phyloP scores from a whole-genome alignment of 1,140 invertebrate genomes.

The Heterodera carotae region DNA sequence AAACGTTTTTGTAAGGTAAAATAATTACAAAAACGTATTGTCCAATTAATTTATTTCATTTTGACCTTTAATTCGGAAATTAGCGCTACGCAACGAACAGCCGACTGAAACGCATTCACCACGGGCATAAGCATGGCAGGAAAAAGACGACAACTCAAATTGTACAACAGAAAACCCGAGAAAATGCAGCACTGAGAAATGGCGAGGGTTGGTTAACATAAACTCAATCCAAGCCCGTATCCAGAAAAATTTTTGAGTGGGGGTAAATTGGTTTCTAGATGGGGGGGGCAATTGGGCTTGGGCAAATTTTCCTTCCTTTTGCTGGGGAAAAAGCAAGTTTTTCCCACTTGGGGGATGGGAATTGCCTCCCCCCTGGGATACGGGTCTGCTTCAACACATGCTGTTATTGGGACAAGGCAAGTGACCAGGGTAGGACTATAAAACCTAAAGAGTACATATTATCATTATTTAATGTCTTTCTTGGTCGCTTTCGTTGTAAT shows the following conservation, averaged over 20 bases:
- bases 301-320: no score
- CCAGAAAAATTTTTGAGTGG: no score
- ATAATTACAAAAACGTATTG: not conserved
- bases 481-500: not conserved
- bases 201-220: not conserved
- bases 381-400: no score
- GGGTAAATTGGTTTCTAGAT: no score
- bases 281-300: no score
- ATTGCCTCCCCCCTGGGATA: no score
- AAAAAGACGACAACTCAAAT: not conserved
- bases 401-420: no score
- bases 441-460: constrained; percentile 14
- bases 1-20: constrained; percentile 47
- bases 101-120: constrained; percentile 41
- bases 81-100: constrained; percentile 37
- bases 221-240: no score
- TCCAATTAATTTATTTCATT: no score
- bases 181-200: constrained; percentile 18
- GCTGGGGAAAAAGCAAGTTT: no score
- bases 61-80: not conserved
- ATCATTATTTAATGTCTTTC: not conserved
- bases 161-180: not conserved
- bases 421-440: not conserved
- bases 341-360: no score
- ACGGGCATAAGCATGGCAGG: constrained; percentile 33